Percentiles rank a stretch among this genome's conserved stretches.
Evolutionary conservation across 1,140 invertebrate species (phyloP).

Genomic region (Maconellicoccus hirsutus): DNA sequence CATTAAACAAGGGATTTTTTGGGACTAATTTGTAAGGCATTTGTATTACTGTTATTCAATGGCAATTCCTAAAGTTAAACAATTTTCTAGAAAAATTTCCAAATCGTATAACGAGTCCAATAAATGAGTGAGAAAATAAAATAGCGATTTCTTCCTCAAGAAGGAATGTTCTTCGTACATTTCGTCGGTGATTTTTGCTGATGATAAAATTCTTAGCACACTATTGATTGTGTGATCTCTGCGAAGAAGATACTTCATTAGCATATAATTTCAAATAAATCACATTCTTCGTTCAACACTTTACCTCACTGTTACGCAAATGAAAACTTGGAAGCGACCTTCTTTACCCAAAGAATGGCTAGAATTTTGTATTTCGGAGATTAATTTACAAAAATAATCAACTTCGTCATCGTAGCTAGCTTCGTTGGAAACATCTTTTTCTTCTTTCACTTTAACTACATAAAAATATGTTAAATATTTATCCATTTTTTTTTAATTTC

Average conservation of each 20-base stretch:
- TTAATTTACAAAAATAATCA: constrained; percentile 27
- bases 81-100: constrained; percentile 84
- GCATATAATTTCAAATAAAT: not conserved
- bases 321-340: constrained; percentile 94
- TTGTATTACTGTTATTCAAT: not conserved
- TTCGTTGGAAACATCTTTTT: constrained; percentile 33
- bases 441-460: constrained; percentile 63
- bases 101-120: constrained; percentile 85
- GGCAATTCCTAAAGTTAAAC: constrained; percentile 78
- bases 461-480: constrained; percentile 13
- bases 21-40: no score
- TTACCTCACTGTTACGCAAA: constrained; percentile 79
- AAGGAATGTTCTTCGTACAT: constrained; percentile 97
- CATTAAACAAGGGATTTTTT: no score
- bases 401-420: constrained; percentile 25
- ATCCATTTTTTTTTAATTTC: not conserved
- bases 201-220: constrained; percentile 81
- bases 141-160: constrained; percentile 66
- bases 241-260: constrained; percentile 36
- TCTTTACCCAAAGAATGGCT: constrained; percentile 88
- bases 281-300: constrained; percentile 19
- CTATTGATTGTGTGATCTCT: constrained; percentile 87
- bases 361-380: constrained; percentile 38
- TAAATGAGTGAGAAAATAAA: constrained; percentile 84
- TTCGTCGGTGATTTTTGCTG: constrained; percentile 68